These are phyloP conservation scores for Prosapia bicincta DNA, from an alignment of 2,888 invertebrate genomes.

Conservation along the genomic window DNA sequence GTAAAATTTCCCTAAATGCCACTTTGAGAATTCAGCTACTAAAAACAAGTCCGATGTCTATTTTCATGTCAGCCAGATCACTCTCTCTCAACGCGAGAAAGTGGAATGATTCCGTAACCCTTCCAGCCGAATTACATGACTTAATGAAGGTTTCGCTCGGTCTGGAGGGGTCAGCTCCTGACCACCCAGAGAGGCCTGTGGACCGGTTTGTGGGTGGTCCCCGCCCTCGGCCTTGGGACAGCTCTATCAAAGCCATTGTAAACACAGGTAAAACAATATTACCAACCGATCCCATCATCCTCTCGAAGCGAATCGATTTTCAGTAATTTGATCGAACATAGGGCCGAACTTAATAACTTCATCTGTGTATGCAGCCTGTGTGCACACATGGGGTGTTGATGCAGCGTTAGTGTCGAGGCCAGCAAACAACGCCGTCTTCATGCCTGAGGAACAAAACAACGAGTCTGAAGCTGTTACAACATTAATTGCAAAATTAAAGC, in stretches of 20 bases:
- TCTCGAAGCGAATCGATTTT: background rate
- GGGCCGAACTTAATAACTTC: background rate
- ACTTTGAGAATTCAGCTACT: too few species aligned
- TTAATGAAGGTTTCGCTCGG: background rate
- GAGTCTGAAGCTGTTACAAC: too few species aligned
- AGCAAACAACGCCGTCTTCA: too few species aligned
- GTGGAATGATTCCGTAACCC: background rate
- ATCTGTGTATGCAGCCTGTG: too few species aligned
- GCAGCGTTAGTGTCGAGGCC: too few species aligned
- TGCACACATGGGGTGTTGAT: too few species aligned
- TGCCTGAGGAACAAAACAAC: too few species aligned
- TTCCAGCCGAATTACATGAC: background rate
- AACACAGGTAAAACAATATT: background rate
- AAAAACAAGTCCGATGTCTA: background rate
- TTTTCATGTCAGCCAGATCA: background rate
- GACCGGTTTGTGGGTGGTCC: background rate
- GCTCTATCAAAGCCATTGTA: background rate
- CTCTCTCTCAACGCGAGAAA: background rate
- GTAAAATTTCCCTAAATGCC: too few species aligned
- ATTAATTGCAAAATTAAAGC: too few species aligned
- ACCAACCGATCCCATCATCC: background rate
- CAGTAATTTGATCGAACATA: background rate
- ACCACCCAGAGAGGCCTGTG: background rate
- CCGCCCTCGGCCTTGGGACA: background rate
- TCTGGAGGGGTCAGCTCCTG: background rate